Evolutionary conservation across 2,797 vertebrate species (phyloP), one percentile per base, ranked within the genome.

Genomic region (Chelmon rostratus): DNA sequence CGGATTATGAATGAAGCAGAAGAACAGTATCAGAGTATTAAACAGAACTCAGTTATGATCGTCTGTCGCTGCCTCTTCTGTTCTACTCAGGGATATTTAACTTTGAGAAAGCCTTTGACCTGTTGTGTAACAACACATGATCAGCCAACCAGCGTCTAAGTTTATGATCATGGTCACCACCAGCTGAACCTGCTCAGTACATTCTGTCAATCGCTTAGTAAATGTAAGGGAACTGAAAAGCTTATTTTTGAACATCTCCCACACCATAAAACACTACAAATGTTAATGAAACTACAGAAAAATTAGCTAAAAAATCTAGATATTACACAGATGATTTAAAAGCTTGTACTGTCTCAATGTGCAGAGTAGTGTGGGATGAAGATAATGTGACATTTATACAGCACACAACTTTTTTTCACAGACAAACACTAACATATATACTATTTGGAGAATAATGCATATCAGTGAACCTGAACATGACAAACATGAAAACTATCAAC

Each of bases 81-180:
- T 31, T 31, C 28, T 3, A 31, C 31, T 4, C 1, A 54, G 23
- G 8, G 3, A 62, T 35, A 67, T 71, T 59, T 42, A 66, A 1
- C 28, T 50, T 13, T 61, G 37, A 25, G 3, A 28, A 38, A 54
- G 31, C 11, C 44, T 68, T 68, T 68, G 70, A 59, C 10, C 57
- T 66, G 28, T 76, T 67, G 46, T 40, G 21, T 25, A 77, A 84
- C 19, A 61, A 47, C 25, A 47, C 18, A 35, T 33, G 25, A 31
- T 46, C 47, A 58, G 56, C 25, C 37, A 58, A 18, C 23, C 65
- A 33, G 42, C 21, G 12, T 25, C 49, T 53, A 18, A 35, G 11
- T 68, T 63, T 47, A 52, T 49, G 65, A 62, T 52, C 19, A 23
- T 47, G n/a, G n/a, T 50, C 25, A 46, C 33, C 50, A 25, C 3